A percentile compares a stretch with the other conserved stretches of the same genome.
Conservation (phyloP, 2,888 invertebrate species). For the Xylocampa areola region DNA sequence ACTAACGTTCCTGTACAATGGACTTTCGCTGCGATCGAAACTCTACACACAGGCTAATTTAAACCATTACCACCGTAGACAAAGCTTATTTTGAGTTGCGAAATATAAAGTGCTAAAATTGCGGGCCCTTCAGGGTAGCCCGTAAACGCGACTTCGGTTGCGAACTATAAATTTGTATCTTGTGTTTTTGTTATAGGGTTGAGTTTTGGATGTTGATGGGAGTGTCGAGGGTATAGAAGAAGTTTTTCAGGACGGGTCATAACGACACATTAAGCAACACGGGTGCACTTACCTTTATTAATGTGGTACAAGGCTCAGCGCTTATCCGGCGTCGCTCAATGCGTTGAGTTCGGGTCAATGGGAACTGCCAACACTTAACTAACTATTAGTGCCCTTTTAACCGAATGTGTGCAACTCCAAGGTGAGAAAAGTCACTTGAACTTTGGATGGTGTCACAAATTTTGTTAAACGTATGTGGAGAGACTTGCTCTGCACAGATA, state of each 20-base stretch:
- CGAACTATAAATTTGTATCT: constrained; percentile 60
- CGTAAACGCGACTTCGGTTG: constrained; percentile 72
- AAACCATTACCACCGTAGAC: constrained; percentile 52
- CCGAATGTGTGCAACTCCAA: constrained; percentile 40
- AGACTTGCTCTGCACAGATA: background rate
- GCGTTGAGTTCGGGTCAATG: constrained; percentile 72
- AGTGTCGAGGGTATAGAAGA: constrained; percentile 73
- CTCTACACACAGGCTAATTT: constrained; percentile 52
- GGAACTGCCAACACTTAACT: constrained; percentile 68
- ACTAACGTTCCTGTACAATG: constrained; percentile 62
- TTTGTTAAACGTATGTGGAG: background rate
- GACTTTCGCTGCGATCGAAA: constrained; percentile 72
- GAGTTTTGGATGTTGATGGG: constrained; percentile 57
- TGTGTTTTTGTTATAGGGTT: constrained; percentile 56
- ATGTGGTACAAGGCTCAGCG: constrained; percentile 84
- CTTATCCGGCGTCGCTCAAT: constrained; percentile 69
- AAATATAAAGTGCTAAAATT: constrained; percentile 70
- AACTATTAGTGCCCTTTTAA: constrained; percentile 68
- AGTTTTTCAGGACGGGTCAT: constrained; percentile 86
- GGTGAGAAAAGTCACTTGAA: constrained; percentile 52
- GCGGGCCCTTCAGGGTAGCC: constrained; percentile 75
- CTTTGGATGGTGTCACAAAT: constrained; percentile 23
- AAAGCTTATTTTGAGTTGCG: constrained; percentile 69
- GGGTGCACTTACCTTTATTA: constrained; percentile 86
- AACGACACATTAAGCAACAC: constrained; percentile 87